Percentiles rank a stretch among this genome's conserved stretches.
Conservation (phyloP, 30 jellyfish, hydroid and myxozoan genomes). For the Cassiopea xamachana region DNA sequence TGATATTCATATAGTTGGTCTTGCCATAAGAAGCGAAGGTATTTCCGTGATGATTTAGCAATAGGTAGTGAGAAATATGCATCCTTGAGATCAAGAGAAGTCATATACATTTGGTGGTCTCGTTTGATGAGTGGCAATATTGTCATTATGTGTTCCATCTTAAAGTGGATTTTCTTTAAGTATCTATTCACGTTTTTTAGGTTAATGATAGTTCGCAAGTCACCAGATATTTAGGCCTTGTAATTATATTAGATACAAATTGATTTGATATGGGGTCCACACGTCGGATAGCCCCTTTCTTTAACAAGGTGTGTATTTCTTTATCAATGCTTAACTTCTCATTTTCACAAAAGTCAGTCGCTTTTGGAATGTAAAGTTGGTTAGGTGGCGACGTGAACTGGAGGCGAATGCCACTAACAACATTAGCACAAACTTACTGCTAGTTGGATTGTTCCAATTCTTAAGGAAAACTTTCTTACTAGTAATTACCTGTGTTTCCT, state of each 20-base stretch:
- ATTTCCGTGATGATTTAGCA: conserved; percentile 11
- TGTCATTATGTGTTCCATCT: conserved; percentile 38
- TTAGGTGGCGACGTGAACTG: not conserved
- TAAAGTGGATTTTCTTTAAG: not conserved
- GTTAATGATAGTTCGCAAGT: conserved; percentile 12
- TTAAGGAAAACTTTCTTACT: not conserved
- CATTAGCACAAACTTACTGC: not conserved
- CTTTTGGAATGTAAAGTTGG: not conserved
- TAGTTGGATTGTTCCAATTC: not conserved
- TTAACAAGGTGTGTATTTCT: not conserved
- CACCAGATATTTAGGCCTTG: not conserved
- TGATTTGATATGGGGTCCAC: not conserved
- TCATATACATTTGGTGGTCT: not conserved
- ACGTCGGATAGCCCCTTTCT: not conserved
- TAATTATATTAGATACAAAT: not conserved
- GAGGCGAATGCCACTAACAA: not conserved
- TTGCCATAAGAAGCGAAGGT: conserved; percentile 22
- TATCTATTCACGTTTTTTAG: not conserved
- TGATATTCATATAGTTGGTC: not conserved
- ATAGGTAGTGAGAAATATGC: conserved; percentile 45
- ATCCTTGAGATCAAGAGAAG: conserved; percentile 62
- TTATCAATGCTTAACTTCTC: not conserved
- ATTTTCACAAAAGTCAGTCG: not conserved
- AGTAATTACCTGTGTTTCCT: not conserved
- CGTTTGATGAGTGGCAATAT: not conserved